phyloP scores from a whole-genome alignment of 2,888 invertebrate species.

The Amiota communis region DNA sequence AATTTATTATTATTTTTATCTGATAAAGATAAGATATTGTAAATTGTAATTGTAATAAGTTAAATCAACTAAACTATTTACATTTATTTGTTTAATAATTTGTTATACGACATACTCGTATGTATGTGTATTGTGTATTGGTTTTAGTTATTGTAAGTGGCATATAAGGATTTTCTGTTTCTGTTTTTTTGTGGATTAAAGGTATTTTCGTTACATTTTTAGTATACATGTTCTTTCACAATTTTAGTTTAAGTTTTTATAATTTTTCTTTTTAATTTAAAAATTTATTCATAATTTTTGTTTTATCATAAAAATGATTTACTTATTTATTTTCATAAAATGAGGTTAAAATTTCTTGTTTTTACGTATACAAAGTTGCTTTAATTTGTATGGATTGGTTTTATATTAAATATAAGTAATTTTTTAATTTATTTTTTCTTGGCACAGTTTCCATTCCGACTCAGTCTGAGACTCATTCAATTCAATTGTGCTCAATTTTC shows the following conservation, averaged over 20 bases:
- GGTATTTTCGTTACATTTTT: slow-evolving; percentile 35
- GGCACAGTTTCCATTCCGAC: slow-evolving; percentile 24
- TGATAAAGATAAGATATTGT: no score
- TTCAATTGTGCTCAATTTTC: slow-evolving; percentile 44
- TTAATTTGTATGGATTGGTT: slow-evolving; percentile 54
- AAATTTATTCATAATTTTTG: not conserved
- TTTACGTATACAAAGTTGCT: slow-evolving; percentile 69
- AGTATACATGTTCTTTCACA: slow-evolving; percentile 33
- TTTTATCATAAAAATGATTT: slow-evolving; percentile 18
- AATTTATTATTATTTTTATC: slow-evolving; percentile 21
- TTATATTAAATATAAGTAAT: slow-evolving; percentile 38
- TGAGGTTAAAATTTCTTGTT: slow-evolving; percentile 49
- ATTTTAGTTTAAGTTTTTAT: slow-evolving; percentile 18
- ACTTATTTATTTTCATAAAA: slow-evolving; percentile 32
- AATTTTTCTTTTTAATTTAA: slow-evolving; percentile 24
- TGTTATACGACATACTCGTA: slow-evolving; percentile 3
- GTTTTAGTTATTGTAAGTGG: not conserved
- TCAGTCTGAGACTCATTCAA: no score
- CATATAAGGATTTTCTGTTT: not conserved
- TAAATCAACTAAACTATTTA: slow-evolving; percentile 8
- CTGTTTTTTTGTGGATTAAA: slow-evolving; percentile 25
- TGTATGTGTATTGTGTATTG: not conserved
- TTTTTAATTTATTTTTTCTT: slow-evolving; percentile 18
- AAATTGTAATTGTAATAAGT: no score
- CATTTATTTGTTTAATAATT: slow-evolving; percentile 19